Percentiles rank a stretch among this genome's conserved stretches.
These are phyloP conservation scores for Speoplatyrhinus poulsoni DNA, from an alignment of 2,113 vertebrate genomes.

Conservation along the genomic window DNA sequence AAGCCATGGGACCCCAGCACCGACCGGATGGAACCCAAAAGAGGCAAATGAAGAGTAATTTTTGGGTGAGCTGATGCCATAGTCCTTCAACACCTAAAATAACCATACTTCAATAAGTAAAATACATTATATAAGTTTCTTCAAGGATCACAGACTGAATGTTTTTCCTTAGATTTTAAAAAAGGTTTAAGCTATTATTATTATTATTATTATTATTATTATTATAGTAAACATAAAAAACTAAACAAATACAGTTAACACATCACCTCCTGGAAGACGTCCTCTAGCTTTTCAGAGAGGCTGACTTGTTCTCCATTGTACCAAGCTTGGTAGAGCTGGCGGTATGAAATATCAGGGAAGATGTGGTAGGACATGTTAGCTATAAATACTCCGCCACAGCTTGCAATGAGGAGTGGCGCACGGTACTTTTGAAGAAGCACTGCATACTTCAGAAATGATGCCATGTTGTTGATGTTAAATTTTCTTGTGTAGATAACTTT, in stretches of 20 bases:
- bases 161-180: not conserved
- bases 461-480: slow-evolving; percentile 68
- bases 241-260: not conserved
- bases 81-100: slow-evolving; percentile 78
- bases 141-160: not conserved
- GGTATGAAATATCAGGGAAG: slow-evolving; percentile 79
- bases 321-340: slow-evolving; percentile 87
- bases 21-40: slow-evolving; percentile 88
- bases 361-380: slow-evolving; percentile 83
- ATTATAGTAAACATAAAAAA: not conserved
- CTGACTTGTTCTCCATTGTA: slow-evolving; percentile 75
- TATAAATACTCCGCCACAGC: slow-evolving; percentile 84
- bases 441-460: slow-evolving; percentile 72
- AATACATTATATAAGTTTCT: not conserved
- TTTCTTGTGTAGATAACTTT: not conserved
- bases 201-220: not conserved
- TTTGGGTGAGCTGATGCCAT: slow-evolving; percentile 51
- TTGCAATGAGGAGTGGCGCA: slow-evolving; percentile 74
- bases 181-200: not conserved
- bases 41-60: slow-evolving; percentile 82
- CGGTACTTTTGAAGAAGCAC: slow-evolving; percentile 82
- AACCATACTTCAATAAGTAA: slow-evolving; percentile 2
- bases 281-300: slow-evolving; percentile 70
- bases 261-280: slow-evolving; percentile 76
- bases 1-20: slow-evolving; percentile 87